Base-by-base conservation (phyloP, 2,888 invertebrate species). In the Incurvaria masculella region DNA sequence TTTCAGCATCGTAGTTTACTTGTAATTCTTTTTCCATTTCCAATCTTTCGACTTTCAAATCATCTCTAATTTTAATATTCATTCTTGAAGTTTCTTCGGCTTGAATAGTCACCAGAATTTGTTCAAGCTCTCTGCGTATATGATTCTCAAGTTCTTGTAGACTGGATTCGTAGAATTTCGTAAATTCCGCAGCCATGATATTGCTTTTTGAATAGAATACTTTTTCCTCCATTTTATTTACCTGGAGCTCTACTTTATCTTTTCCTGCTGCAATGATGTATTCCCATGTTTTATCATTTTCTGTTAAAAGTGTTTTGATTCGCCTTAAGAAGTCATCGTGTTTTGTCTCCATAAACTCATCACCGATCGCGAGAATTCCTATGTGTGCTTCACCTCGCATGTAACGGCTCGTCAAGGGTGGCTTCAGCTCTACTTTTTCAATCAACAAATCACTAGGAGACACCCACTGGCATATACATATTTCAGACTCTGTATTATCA, bases 341-440 rank as follows among this genome's bases (percentile, higher is more conserved):
- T 53, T 75, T 71, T 40, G 51, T 58, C 52, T 61, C 56, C 26
- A 74, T 55, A 8, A 73, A 56, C 45, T 54, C 55, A 55, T 72
- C 60, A 1, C 75, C 78, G 46, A 76, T 76, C 14, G 56, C 55
- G 41, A 75, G 59, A 51, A 78, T 72, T 38, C 78, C 76, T 61
- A 69, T 60, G 52, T 78, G 76, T 27, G 76, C 66, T 52, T 58
- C 65, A 2, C 70, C 73, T 60, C 73, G 65, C 16, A 66, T 68
- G 48, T 73, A 69, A 64, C 72, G 76, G 1, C 76, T 74, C 16
- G 78, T 78, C 52, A 76, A 73, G 0, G 78, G 78, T 33, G 75
- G 72, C 21, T 61, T 60, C 8, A 78, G 57, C 44, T 72, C 64
- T 51, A 76, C 44, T 53, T 61, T 62, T 17, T 65, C 72, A 52